These are phyloP conservation scores for Pseudomugil tenellus DNA, from an alignment of 2,797 vertebrate species.

Conservation along the genomic window DNA sequence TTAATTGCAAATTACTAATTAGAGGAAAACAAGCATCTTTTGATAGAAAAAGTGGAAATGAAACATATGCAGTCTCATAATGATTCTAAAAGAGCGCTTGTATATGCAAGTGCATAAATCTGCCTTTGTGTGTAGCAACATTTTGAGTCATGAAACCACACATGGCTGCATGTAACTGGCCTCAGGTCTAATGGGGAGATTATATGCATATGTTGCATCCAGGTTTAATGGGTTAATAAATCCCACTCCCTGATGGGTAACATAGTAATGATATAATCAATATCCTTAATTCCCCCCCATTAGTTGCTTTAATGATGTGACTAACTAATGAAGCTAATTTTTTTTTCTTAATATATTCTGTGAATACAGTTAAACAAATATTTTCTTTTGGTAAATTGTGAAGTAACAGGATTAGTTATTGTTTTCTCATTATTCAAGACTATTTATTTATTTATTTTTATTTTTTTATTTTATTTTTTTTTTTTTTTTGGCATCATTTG, in stretches of 20 bases:
- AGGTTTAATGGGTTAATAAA: neutral
- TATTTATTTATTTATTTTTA: too few species aligned
- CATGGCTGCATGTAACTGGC: neutral
- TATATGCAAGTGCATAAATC: neutral
- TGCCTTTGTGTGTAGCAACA: neutral
- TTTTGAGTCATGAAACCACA: neutral
- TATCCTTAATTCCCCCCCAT: neutral
- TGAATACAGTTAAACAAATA: neutral
- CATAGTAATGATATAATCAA: conserved; percentile 1
- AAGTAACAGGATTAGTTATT: too few species aligned
- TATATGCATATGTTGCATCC: neutral
- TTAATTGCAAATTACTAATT: neutral
- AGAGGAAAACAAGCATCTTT: neutral
- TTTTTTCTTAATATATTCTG: neutral
- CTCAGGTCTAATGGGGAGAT: neutral
- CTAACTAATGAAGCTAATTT: neutral
- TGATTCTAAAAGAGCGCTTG: neutral
- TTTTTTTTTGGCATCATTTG: neutral
- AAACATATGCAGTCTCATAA: neutral
- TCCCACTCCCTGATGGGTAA: neutral
- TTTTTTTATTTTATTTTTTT: neutral
- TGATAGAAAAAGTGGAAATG: neutral
- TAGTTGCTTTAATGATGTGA: neutral
- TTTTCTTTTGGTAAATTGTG: neutral
- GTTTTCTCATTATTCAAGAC: too few species aligned